Conservation (phyloP, 2,797 vertebrate genomes). For the Pygocentrus nattereri region DNA sequence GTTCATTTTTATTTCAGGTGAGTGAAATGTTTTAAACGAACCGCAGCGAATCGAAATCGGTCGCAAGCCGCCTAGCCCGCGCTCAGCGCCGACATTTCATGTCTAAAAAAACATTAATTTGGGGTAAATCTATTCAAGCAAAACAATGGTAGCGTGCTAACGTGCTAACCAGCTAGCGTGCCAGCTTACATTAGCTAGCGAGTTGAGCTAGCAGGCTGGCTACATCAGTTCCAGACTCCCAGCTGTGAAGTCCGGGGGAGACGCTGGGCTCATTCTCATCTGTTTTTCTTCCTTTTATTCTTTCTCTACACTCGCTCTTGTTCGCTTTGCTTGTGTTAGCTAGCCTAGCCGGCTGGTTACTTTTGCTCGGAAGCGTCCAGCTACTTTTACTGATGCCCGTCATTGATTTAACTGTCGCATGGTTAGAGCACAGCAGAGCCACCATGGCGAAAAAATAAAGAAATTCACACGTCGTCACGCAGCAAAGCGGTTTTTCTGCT, state of each 20-base stretch:
- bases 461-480: neutral
- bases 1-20: slow-evolving; percentile 86
- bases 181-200: slow-evolving; percentile 64
- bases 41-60: slow-evolving; percentile 3
- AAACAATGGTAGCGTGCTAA: slow-evolving; percentile 78
- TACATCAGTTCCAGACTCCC: slow-evolving; percentile 66
- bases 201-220: slow-evolving; percentile 63
- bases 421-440: slow-evolving; percentile 34
- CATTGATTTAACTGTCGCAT: slow-evolving; percentile 50
- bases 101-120: slow-evolving; percentile 55
- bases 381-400: slow-evolving; percentile 46
- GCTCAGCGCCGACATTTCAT: slow-evolving; percentile 14
- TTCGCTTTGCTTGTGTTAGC: neutral
- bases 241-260: slow-evolving; percentile 59
- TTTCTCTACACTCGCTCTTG: neutral
- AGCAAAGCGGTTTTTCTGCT: neutral
- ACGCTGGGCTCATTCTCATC: slow-evolving; percentile 21
- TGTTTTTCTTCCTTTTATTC: neutral
- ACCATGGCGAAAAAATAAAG: neutral
- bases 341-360: slow-evolving; percentile 26
- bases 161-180: slow-evolving; percentile 60
- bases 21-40: slow-evolving; percentile 52
- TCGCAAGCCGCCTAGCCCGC: neutral
- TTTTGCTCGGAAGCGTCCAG: slow-evolving; percentile 28
- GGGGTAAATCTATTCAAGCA: slow-evolving; percentile 69